Percentiles rank a stretch among this genome's conserved stretches.
These are phyloP conservation scores for Synchiropus splendidus DNA, from an alignment of 2,113 vertebrate genomes.

Conservation along the genomic window DNA sequence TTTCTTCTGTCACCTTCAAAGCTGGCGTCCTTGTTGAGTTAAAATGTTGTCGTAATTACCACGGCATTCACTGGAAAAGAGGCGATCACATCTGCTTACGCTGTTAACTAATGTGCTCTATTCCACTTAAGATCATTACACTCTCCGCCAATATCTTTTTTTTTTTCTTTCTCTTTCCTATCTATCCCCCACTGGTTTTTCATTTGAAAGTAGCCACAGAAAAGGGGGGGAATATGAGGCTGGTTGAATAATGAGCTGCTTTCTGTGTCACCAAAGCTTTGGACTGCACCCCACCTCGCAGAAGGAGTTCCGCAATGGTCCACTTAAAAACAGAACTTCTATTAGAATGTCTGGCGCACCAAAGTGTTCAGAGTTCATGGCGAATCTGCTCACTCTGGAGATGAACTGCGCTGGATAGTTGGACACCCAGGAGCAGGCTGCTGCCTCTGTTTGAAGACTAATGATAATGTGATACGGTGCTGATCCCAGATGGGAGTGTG, in stretches of 20 bases:
- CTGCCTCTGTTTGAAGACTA: constrained; percentile 11
- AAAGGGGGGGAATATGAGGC: too few relatives aligned
- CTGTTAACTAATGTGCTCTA: background rate
- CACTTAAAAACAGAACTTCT: constrained; percentile 7
- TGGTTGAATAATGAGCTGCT: too few relatives aligned
- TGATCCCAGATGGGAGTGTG: background rate
- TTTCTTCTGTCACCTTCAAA: constrained; percentile 16
- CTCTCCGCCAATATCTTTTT: too few relatives aligned
- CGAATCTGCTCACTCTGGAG: constrained; percentile 6
- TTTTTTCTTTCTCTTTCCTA: too few relatives aligned
- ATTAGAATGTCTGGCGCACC: background rate
- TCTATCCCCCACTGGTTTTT: too few relatives aligned
- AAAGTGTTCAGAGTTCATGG: constrained; percentile 5
- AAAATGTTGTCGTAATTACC: constrained; percentile 18
- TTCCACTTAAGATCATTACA: constrained; percentile 10
- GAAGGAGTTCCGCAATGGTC: background rate
- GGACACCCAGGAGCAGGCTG: constrained; percentile 4
- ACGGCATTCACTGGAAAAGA: constrained; percentile 14
- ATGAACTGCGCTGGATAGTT: constrained; percentile 6
- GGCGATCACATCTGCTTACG: constrained; percentile 11
- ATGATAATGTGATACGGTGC: constrained; percentile 3
- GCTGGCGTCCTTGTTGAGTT: constrained; percentile 15
- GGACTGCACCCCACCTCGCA: background rate
- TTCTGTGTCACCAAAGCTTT: background rate
- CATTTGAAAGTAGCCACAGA: too few relatives aligned